Evolutionary conservation across 2,113 vertebrate species (phyloP), one percentile per base, ranked within the genome.

Genomic region (Polypterus bichir): DNA sequence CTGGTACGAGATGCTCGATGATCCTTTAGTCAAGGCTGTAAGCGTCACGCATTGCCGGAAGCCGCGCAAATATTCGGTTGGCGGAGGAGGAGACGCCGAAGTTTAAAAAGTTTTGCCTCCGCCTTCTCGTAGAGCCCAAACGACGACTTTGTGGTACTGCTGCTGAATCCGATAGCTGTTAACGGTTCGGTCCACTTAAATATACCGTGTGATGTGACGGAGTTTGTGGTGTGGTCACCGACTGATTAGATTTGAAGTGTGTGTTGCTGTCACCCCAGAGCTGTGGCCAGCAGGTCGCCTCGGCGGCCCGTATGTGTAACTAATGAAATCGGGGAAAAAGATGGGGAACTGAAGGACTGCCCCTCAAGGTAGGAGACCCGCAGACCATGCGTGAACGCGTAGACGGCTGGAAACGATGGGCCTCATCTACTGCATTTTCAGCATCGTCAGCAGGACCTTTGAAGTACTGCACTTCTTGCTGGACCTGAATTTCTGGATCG

Each of bases 401-500:
- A 47, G 55, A 27, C 27, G 3, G 10, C 67, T 9, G 7, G 10
- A 27, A n/a, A 62, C 56, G 66, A 96, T 94, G 92, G 92, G 89
- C 67, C 73, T 86, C 64, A 66, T 97, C 65, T 78, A 86, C 71
- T 55, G 86, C 54, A 60, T 94, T 2, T 73, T 95, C 54, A 83
- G 83, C 55, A 81, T 83, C 5, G 65, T 91, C 59, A 87, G 84
- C 46, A 77, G 83, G 76, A 79, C 81, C 53, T 62, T 94, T 70
- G 91, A 97, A 62, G 66, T 87, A 47, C 65, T 88, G 51, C 72
- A 83, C 4, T 72, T 98, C 53, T 57, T 96, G 66, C 71, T 98
- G 79, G 93, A 97, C 68, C 49, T 98, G 54, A 92, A 97, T 69
- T 97, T 94, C 63, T 68, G 92, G 67, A 64, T 94, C 4, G 88